phyloP scores from a whole-genome alignment of 2,113 vertebrate species.

The Arvicanthis niloticus region DNA sequence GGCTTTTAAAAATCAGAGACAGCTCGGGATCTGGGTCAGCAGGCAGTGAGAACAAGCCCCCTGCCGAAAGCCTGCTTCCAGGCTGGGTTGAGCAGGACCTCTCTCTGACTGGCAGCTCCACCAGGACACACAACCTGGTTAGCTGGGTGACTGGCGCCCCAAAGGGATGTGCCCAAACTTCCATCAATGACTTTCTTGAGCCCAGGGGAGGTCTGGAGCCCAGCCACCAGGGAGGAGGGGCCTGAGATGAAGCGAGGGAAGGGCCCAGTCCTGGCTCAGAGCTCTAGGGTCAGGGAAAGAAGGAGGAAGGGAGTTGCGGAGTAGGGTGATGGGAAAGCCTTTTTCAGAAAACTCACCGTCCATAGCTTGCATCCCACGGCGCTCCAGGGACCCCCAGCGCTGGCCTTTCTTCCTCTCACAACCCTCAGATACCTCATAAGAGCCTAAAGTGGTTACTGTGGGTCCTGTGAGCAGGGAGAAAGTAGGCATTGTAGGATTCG shows the following conservation, averaged over 20 bases:
- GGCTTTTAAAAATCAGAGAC: constrained; percentile 61
- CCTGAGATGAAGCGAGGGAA: neutral
- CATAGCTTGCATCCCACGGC: constrained; percentile 81
- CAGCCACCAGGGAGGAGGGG: neutral
- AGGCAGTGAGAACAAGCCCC: constrained; percentile 67
- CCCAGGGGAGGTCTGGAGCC: neutral
- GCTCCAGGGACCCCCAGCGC: constrained; percentile 79
- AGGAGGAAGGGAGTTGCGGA: neutral
- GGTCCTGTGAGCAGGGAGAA: constrained; percentile 57
- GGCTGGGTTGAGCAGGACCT: constrained; percentile 57
- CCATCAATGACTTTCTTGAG: constrained; percentile 24
- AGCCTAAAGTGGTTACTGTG: constrained; percentile 77
- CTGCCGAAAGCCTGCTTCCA: constrained; percentile 69
- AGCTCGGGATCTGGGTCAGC: constrained; percentile 72
- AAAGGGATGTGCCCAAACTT: constrained; percentile 23
- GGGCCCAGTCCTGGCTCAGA: neutral
- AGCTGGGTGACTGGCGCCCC: constrained; percentile 6
- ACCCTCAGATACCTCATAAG: constrained; percentile 73
- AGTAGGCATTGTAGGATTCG: neutral
- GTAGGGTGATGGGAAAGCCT: neutral
- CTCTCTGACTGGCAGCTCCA: constrained; percentile 60
- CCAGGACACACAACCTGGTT: constrained; percentile 50
- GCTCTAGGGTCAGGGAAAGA: constrained; percentile 23
- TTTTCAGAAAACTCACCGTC: constrained; percentile 74
- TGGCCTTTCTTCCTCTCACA: constrained; percentile 82